Base-by-base conservation (phyloP, 2,797 vertebrate genomes). In the Bufotes viridis region DNA sequence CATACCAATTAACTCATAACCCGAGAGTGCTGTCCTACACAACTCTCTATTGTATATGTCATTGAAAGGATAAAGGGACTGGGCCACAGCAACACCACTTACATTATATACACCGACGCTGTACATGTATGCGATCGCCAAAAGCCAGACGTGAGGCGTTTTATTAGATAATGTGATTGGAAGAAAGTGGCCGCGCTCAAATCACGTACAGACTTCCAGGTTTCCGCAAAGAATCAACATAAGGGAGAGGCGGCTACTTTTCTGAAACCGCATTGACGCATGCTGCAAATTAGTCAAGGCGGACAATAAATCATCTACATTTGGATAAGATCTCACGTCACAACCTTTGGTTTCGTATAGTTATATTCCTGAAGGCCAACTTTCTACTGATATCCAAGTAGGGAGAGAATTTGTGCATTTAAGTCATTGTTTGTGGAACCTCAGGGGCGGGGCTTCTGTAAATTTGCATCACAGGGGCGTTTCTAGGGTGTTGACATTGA, bases 1-100 rank as follows among this genome's bases (percentile, higher is more conserved):
- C 65, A 51, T 67, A 79, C n/a, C 75, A 79, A 86, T 86, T 78
- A 86, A 65, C 42, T 82, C 58, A 65, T 82, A 76, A 82, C n/a
- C 69, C 49, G 26, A 24, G 81, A 70, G 20, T 78, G 74, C 61
- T 9, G 87, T 57, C 75, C 65, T 79, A 74, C 76, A 88, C 75
- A 85, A 78, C 75, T 51, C 78, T 29, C 55, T 17, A 78, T 49
- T 63, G 78, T 72, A 69, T 51, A 63, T 13, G n/a, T 29, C 34
- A 51, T 17, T 24, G 42, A n/a, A 18, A 57, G 60, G 51, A 58
- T 55, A 67, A 67, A 67, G 7, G 24, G 63, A 69, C n/a, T 7
- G 20, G 18, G 57, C 18, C 7, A 34, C 51, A 2, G 49, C 24
- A 18, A 34, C 72, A 49, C 24, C 13, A 60, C 42, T 24, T 34